phyloP scores from a whole-genome alignment of 2,797 vertebrate genomes.

The Clamator glandarius region DNA sequence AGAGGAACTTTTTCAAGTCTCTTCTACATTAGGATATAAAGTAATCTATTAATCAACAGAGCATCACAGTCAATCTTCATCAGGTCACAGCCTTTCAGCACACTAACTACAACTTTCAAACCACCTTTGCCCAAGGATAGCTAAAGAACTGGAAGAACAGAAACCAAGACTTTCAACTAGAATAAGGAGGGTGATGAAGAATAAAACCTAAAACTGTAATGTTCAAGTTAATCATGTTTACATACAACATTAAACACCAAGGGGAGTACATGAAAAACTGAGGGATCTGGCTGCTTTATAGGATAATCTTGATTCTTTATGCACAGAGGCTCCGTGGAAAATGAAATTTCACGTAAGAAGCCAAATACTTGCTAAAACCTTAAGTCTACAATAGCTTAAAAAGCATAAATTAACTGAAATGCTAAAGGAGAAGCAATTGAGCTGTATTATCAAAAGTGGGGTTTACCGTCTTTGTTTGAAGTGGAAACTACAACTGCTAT shows the following conservation, averaged over 20 bases:
- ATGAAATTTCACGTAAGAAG: not conserved
- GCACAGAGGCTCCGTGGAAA: not conserved
- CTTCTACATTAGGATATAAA: accelerated
- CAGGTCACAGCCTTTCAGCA: not conserved
- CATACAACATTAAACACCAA: not conserved
- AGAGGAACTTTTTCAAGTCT: not conserved
- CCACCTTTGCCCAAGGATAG: not conserved
- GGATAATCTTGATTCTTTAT: not conserved
- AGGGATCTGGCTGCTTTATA: not conserved
- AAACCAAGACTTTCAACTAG: not conserved
- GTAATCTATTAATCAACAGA: not conserved
- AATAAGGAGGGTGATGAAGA: not conserved
- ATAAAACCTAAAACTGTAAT: not conserved
- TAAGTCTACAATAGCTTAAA: not conserved
- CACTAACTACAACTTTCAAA: not conserved
- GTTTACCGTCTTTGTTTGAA: not conserved
- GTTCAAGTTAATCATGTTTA: not conserved
- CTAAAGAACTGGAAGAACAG: not conserved
- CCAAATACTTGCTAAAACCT: not conserved
- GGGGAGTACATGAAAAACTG: not conserved
- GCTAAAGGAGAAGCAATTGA: not conserved
- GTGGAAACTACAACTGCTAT: not conserved
- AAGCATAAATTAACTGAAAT: not conserved
- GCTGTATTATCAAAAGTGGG: not conserved
- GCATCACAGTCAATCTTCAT: not conserved